Base-by-base conservation (phyloP, 2,113 vertebrate species). In the Seriola aureovittata region DNA sequence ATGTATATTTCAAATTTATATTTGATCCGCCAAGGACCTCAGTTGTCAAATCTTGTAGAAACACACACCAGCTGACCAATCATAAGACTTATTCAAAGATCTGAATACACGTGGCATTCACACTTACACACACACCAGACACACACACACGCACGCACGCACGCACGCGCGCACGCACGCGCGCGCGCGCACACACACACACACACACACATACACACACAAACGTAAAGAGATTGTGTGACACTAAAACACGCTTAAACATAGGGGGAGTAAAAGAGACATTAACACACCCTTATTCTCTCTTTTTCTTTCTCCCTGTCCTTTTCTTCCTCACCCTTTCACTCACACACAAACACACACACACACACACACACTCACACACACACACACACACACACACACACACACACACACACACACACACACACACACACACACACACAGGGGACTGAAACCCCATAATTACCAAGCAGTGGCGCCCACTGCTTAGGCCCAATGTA, bases 391-490 rank as follows among this genome's bases (percentile, higher is more conserved):
- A 25, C 70, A 54, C 69, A 67, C 77, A 69, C 62, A 11, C 25
- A 74, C 70, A 54, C 69, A 67, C 77, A 69, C 62, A 11, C 25
- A 76, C 70, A 54, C 65, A 67, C 77, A 69, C 62, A 11, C 25
- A 76, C 70, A 54, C 69, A 67, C 77, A 69, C 62, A 11, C n/a
- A 76, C 38, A 75, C 70, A 54, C 69, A 67, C 77, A 69, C 62
- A 11, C 25, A 76, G 12, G 58, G 55, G 75, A 81, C 70, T 80
- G 60, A 71, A 93, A 91, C 80, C 90, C 87, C 75, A 77, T 92
- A 93, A 93, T 93, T 93, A 93, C 78, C 29, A 8, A 75, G 85
- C 76, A 84, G 75, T 60, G 55, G 67, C 90, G 86, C 81, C 77
- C 75, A 68, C 76, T 89, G 70, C 14, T 42, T 23, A 59, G 55